phyloP scores from a whole-genome alignment of 2,797 vertebrate genomes.

The Bradypus variegatus region DNA sequence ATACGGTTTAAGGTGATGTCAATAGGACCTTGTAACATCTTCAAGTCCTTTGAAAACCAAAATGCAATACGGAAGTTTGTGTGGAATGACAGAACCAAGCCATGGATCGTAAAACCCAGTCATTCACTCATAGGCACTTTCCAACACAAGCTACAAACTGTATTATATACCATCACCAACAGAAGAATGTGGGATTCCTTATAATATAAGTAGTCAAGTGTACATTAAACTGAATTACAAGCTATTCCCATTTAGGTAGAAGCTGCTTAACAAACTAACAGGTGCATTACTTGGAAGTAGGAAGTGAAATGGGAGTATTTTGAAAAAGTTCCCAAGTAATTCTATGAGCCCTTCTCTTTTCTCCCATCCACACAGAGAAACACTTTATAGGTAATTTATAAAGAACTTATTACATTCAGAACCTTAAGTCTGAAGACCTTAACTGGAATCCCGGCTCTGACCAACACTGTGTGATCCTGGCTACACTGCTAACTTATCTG shows the following conservation, averaged over 20 bases:
- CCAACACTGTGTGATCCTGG: not conserved
- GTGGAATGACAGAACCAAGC: not conserved
- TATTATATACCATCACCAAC: not conserved
- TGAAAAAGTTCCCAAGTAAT: slow-evolving; percentile 28
- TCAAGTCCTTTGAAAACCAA: slow-evolving; percentile 25
- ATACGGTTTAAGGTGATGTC: not conserved
- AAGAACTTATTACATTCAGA: slow-evolving; percentile 28
- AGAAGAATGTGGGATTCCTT: slow-evolving; percentile 23
- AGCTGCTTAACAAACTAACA: slow-evolving; percentile 24
- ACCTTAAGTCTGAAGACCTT: not conserved
- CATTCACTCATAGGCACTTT: not conserved
- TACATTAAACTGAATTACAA: slow-evolving; percentile 18
- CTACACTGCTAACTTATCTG: not conserved
- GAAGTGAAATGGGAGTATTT: not conserved
- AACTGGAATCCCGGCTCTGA: not conserved
- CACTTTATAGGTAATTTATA: slow-evolving; percentile 1
- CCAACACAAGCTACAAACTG: not conserved
- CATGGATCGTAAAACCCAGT: not conserved
- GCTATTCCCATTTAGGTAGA: slow-evolving; percentile 26
- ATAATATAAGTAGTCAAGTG: not conserved
- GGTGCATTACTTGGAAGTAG: not conserved
- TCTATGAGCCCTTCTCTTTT: not conserved
- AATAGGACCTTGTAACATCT: not conserved
- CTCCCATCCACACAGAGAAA: not conserved
- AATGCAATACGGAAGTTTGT: not conserved